Percentiles rank a stretch among this genome's conserved stretches.
Conservation (phyloP, 2,113 vertebrate species). For the Prietella phreatophila region DNA sequence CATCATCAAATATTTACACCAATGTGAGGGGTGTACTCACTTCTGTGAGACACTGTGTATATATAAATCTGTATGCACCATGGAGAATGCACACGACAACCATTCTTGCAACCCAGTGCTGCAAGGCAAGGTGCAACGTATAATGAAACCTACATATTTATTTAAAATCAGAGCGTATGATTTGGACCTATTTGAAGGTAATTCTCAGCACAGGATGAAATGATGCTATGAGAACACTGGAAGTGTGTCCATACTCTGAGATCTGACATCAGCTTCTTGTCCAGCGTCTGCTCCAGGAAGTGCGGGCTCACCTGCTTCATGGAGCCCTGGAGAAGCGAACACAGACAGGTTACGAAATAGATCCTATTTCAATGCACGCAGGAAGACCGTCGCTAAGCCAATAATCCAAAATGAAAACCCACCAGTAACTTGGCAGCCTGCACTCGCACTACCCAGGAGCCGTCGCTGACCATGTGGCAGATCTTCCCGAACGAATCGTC, state of each 20-base stretch:
- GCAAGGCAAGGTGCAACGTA: too few species aligned
- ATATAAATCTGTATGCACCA: neutral
- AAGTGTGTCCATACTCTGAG: slow-evolving; percentile 79
- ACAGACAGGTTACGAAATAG: neutral
- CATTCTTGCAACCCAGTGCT: too few species aligned
- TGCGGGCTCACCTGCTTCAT: slow-evolving; percentile 97
- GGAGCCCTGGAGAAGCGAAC: slow-evolving; percentile 76
- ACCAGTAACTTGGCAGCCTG: slow-evolving; percentile 94
- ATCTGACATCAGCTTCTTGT: slow-evolving; percentile 99
- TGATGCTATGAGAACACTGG: neutral
- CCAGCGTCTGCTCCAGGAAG: slow-evolving; percentile 95
- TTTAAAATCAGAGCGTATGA: neutral
- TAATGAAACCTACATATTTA: too few species aligned
- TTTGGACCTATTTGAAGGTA: neutral
- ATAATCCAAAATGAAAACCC: slow-evolving; percentile 52
- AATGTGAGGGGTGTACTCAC: too few species aligned
- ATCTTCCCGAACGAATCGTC: slow-evolving; percentile 97
- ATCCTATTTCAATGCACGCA: neutral
- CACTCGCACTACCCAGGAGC: slow-evolving; percentile 95
- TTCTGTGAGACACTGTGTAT: too few species aligned
- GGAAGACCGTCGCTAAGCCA: neutral
- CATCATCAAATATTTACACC: too few species aligned
- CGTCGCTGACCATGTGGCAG: slow-evolving; percentile 96
- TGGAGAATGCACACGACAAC: neutral
- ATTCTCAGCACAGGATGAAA: neutral